Evolutionary conservation across 2,888 invertebrate species (phyloP).

Genomic region (Clistopyga incitator): DNA sequence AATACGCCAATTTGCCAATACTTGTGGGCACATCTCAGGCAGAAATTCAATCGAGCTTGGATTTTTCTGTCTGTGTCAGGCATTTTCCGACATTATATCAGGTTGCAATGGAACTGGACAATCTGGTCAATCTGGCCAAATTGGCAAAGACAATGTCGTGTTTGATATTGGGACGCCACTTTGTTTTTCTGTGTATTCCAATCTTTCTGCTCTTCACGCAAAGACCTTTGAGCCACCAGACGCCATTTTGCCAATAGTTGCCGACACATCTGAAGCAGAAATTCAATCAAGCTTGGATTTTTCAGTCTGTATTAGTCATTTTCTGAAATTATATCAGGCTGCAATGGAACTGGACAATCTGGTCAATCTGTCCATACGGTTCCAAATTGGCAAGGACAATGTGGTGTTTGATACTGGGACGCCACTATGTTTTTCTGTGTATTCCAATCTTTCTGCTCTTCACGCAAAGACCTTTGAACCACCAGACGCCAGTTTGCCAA

Average conservation of each 20-base stretch:
- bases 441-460: too few relatives aligned
- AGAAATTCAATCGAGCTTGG: neutral
- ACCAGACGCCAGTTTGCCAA: neutral
- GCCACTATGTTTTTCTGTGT: too few relatives aligned
- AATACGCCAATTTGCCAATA: constrained; percentile 5
- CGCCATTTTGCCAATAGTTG: constrained; percentile 1
- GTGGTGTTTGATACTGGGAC: neutral
- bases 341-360: neutral
- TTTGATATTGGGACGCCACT: too few relatives aligned
- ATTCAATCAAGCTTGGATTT: neutral
- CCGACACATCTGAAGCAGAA: neutral
- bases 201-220: too few relatives aligned
- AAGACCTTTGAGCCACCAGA: too few relatives aligned
- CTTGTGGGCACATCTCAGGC: neutral
- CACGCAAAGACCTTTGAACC: too few relatives aligned
- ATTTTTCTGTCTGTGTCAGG: neutral
- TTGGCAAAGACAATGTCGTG: too few relatives aligned
- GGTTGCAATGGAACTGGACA: neutral
- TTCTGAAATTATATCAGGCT: neutral
- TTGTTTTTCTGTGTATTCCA: too few relatives aligned
- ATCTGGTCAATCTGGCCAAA: neutral
- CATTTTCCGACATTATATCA: neutral
- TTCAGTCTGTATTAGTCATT: neutral
- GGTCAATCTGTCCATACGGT: neutral
- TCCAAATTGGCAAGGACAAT: too few relatives aligned